Conservation (phyloP, 2,888 invertebrate genomes). For the Dermolepida albohirtum region DNA sequence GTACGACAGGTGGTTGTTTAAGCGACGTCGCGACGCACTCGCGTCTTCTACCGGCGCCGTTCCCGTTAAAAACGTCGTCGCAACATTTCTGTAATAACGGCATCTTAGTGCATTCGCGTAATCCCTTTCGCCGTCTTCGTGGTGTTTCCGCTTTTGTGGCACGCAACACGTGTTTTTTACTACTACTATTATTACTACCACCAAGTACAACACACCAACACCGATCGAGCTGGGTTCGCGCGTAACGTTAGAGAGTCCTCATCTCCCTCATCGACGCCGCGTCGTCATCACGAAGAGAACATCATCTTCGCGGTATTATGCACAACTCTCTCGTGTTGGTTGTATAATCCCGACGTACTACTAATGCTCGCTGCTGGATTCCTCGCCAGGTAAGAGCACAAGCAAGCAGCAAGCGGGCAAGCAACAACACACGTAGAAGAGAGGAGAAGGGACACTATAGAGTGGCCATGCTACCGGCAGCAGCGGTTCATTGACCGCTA, state of each 20-base stretch:
- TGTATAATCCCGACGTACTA: constrained; percentile 59
- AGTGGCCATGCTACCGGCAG: constrained; percentile 64
- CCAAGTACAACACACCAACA: constrained; percentile 48
- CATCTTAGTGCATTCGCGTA: constrained; percentile 1
- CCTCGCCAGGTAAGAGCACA: constrained; percentile 61
- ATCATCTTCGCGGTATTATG: constrained; percentile 15
- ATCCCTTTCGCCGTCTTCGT: constrained; percentile 5
- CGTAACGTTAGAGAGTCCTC: constrained; percentile 52
- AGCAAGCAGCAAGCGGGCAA: constrained; percentile 41
- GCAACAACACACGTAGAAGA: constrained; percentile 53
- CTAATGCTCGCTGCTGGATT: constrained; percentile 62
- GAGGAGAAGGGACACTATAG: constrained; percentile 53
- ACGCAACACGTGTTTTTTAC: constrained; percentile 18
- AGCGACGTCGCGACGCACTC: constrained; percentile 51
- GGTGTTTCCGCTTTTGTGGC: constrained; percentile 8
- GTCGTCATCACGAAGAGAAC: constrained; percentile 53
- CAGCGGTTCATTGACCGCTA: constrained; percentile 65
- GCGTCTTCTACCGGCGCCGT: constrained; percentile 47
- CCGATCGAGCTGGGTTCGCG: not conserved
- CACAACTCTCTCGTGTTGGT: constrained; percentile 53
- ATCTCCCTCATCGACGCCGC: constrained; percentile 16
- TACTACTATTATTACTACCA: constrained; percentile 5
- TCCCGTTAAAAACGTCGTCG: constrained; percentile 48
- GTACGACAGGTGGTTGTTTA: constrained; percentile 58
- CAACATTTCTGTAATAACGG: constrained; percentile 55